Evolutionary conservation across 2,113 vertebrate genomes (phyloP), one percentile per base, ranked within the genome.

Genomic region (Nothoprocta perdicaria): DNA sequence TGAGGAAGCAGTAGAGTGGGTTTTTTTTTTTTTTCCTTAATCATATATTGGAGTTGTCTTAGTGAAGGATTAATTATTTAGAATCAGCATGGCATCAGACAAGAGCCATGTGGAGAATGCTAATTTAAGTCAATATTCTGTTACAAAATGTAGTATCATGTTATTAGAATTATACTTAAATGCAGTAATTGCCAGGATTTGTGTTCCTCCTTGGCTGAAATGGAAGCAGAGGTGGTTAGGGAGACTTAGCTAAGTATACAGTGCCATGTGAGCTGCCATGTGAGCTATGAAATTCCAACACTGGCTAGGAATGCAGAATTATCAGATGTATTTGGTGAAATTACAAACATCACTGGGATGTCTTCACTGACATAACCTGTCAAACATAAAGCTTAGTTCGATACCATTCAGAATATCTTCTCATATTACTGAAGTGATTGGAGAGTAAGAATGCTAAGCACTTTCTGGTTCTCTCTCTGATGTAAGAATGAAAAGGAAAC

Each of bases 151-250:
- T 82, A 4, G 3, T 72, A 41, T 43, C 9, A 13, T 40, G 29
- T 91, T 81, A 58, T 58, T 74, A 71, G 66, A 85, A 66, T 58
- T 62, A 27, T 29, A 43, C 17, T 79, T 80, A 40, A 79, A 69
- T 84, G 60, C 67, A 90, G 40, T 81, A 57, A 53, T 77, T 35
- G 50, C 23, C 15, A 10, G 0, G 0, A 57, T 26, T 77, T 86
- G 21, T 88, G 82, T 86, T 77, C 46, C 1, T 0, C 29, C 11
- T 6, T 73, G 48, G 3, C 66, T 86, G 60, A 81, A 40, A 33
- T 77, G 43, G 48, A 73, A 43, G 29, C 19, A 29, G 58, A 81
- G 81, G 67, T 79, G 29, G 18, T 61, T 5, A 4, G 41, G 48
- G 5, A 26, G 85, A 29, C 35, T 80, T 83, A 48, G 14, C 46